phyloP scores from a whole-genome alignment of 2,797 vertebrate genomes.

The Lithobates pipiens region DNA sequence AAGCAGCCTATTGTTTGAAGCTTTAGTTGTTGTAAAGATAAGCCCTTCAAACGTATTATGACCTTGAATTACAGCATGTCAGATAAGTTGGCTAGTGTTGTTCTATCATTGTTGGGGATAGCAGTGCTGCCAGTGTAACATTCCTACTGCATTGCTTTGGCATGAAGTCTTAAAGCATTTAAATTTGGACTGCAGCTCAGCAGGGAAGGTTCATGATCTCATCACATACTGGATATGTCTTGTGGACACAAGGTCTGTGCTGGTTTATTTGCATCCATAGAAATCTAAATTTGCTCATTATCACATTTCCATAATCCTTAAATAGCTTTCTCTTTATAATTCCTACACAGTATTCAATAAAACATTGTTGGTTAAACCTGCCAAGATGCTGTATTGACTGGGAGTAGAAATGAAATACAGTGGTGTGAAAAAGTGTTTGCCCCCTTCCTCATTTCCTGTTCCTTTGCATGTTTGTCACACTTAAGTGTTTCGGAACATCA shows the following conservation, averaged over 20 bases:
- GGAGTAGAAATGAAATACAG: too few relatives aligned
- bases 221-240: constrained; percentile 65
- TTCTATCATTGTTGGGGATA: constrained; percentile 65
- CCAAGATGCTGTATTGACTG: too few relatives aligned
- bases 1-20: too few relatives aligned
- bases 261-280: constrained; percentile 14
- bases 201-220: constrained; percentile 72
- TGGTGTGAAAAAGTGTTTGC: too few relatives aligned
- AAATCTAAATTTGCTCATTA: constrained; percentile 27
- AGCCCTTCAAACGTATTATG: constrained; percentile 62
- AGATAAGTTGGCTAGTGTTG: constrained; percentile 71
- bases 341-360: too few relatives aligned
- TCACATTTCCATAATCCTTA: constrained; percentile 1
- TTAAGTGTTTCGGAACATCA: too few relatives aligned
- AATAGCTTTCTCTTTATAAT: neutral
- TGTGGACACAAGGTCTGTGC: constrained; percentile 44
- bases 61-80: constrained; percentile 75
- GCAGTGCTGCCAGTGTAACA: constrained; percentile 70
- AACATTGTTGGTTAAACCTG: too few relatives aligned
- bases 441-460: too few relatives aligned
- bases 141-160: constrained; percentile 66
- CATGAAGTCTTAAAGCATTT: constrained; percentile 70
- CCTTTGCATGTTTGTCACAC: too few relatives aligned
- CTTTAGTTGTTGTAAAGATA: too few relatives aligned
- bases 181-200: constrained; percentile 67